Conservation (phyloP, 2,113 vertebrate species). For the Riparia riparia region DNA sequence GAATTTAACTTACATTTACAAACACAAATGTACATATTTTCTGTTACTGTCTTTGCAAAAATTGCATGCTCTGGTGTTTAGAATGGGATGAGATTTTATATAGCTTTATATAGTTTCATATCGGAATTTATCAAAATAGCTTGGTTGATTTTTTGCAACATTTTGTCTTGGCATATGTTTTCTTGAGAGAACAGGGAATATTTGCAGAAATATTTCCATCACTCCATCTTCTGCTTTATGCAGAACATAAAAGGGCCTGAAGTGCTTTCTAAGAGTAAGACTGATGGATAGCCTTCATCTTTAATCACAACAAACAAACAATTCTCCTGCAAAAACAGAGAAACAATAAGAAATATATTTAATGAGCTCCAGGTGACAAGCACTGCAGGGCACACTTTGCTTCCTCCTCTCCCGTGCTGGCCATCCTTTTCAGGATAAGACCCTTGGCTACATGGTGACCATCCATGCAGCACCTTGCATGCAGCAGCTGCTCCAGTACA, state of each 20-base stretch:
- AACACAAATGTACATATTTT: background rate
- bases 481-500: accelerated
- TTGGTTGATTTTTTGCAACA: background rate
- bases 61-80: background rate
- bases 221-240: background rate
- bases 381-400: accelerated
- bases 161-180: background rate
- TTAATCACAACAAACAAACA: background rate
- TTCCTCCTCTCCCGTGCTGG: background rate
- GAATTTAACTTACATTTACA: conserved; percentile 26
- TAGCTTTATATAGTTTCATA: background rate
- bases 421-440: background rate
- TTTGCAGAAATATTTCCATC: background rate
- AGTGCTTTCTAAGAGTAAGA: background rate
- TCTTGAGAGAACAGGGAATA: background rate
- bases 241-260: background rate
- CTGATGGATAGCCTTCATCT: background rate
- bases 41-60: conserved; percentile 11
- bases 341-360: background rate
- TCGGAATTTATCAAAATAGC: background rate
- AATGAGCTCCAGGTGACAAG: background rate
- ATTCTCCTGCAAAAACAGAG: background rate
- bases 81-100: background rate
- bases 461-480: accelerated
- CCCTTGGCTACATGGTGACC: accelerated